These are phyloP conservation scores for Hoplias malabaricus DNA, from an alignment of 2,113 vertebrate genomes.

Conservation along the genomic window DNA sequence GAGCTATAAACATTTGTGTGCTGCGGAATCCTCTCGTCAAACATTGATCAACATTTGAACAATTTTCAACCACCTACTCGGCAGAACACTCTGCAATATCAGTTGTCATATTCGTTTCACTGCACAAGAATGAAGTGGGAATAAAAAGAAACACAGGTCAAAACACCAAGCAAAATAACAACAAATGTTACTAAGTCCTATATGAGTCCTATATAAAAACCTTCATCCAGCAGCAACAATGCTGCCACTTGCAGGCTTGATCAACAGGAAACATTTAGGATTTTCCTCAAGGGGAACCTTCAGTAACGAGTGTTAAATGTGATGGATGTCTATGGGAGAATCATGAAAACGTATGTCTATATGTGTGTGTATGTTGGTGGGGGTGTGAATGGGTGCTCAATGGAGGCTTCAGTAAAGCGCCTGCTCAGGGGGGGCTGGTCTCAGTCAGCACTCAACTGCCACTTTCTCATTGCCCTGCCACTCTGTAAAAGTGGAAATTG, in stretches of 20 bases:
- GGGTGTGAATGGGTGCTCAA: constrained; percentile 9
- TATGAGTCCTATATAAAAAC: too few relatives aligned
- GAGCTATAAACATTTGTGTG: constrained; percentile 13
- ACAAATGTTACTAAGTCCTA: too few relatives aligned
- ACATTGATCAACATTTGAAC: constrained; percentile 1
- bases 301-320: constrained; percentile 1
- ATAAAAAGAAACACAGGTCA: too few relatives aligned
- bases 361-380: neutral
- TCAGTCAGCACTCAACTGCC: constrained; percentile 6
- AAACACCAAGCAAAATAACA: too few relatives aligned
- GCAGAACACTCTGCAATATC: neutral
- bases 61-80: neutral
- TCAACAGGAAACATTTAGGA: neutral
- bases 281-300: constrained; percentile 5
- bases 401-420: neutral
- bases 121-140: too few relatives aligned
- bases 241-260: neutral
- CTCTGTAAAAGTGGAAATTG: neutral
- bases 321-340: neutral
- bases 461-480: neutral
- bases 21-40: constrained; percentile 17
- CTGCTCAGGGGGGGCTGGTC: neutral
- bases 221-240: neutral
- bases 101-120: neutral
- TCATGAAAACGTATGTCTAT: constrained; percentile 1